Evolutionary conservation across 2,113 vertebrate species (phyloP).

Genomic region (Lepus timidus): DNA sequence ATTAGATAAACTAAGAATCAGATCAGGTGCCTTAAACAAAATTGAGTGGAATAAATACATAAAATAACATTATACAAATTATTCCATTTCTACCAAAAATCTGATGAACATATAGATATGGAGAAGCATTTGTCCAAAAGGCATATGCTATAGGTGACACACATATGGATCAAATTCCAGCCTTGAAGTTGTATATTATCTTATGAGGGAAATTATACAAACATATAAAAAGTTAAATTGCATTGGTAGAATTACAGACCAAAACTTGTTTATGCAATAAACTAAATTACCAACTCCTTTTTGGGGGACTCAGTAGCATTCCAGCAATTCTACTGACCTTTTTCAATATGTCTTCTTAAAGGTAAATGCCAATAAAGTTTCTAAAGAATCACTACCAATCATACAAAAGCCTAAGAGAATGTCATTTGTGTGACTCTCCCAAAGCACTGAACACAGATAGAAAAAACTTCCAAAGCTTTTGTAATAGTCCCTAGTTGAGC

Average conservation of each 20-base stretch:
- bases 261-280: neutral
- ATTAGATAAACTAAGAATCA: neutral
- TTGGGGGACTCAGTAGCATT: neutral
- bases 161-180: neutral
- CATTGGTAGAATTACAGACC: neutral
- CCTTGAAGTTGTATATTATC: neutral
- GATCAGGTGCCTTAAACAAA: neutral
- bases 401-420: slow-evolving; percentile 10
- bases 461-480: slow-evolving; percentile 25
- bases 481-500: neutral
- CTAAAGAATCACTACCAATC: neutral
- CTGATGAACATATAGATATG: neutral
- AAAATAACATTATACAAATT: neutral
- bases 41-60: neutral
- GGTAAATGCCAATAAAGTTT: neutral
- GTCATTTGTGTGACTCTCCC: neutral
- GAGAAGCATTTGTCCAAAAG: neutral
- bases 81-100: neutral
- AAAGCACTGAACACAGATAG: slow-evolving; percentile 17
- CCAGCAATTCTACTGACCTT: neutral
- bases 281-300: neutral
- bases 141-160: neutral
- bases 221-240: neutral
- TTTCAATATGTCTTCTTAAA: neutral
- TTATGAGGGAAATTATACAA: neutral